Evolutionary conservation across 2,113 vertebrate genomes (phyloP).

Genomic region (Solenodon paradoxus): DNA sequence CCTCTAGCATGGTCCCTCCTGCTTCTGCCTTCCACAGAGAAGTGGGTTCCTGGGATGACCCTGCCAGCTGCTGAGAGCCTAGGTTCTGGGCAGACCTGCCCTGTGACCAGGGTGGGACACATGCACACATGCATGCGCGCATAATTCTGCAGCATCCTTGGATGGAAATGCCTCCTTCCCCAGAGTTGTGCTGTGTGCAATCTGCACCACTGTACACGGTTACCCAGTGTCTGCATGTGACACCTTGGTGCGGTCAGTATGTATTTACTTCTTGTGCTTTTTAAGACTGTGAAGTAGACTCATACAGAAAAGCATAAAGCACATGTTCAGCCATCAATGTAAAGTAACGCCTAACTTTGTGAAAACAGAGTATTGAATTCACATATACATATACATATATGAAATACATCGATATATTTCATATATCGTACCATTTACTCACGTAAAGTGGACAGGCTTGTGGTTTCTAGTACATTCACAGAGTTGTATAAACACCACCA

Average conservation of each 20-base stretch:
- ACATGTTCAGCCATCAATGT: too few relatives aligned
- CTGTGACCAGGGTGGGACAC: background rate
- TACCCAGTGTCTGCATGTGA: background rate
- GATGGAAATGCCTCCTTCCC: too few relatives aligned
- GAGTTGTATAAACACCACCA: too few relatives aligned
- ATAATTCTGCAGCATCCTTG: too few relatives aligned
- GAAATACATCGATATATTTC: too few relatives aligned
- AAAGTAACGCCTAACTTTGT: too few relatives aligned
- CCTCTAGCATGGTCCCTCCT: rapidly evolving
- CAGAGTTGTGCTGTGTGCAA: too few relatives aligned
- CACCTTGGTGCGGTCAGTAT: background rate
- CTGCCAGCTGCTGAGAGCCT: background rate
- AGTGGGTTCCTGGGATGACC: background rate
- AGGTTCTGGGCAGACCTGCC: background rate
- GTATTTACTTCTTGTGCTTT: background rate
- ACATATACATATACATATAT: too few relatives aligned
- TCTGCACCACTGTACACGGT: too few relatives aligned
- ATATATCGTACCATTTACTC: background rate
- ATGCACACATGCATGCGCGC: too few relatives aligned
- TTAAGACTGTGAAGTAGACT: background rate
- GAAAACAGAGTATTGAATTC: too few relatives aligned
- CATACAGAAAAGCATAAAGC: background rate
- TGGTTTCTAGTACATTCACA: background rate
- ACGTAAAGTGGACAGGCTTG: background rate
- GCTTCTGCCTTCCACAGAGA: too few relatives aligned